These are phyloP conservation scores for Acinonyx jubatus DNA, from an alignment of 2,113 vertebrate genomes.

Conservation along the genomic window DNA sequence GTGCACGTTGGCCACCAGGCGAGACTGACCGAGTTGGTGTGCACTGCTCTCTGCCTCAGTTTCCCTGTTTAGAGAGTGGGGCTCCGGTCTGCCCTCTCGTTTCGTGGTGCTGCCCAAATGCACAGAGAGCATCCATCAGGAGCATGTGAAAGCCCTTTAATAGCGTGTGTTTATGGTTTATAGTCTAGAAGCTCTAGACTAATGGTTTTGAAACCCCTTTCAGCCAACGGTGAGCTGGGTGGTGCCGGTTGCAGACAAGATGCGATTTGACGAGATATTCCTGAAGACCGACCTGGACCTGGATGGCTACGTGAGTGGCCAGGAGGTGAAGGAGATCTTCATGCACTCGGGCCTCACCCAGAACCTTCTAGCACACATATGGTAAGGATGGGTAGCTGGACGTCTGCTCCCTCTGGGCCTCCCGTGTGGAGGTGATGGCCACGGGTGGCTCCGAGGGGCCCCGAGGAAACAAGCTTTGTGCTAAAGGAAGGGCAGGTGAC, in stretches of 20 bases:
- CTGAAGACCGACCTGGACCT: slow-evolving; percentile 95
- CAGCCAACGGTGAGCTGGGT: slow-evolving; percentile 93
- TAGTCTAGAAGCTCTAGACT: background rate
- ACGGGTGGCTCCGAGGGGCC: background rate
- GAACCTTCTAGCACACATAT: slow-evolving; percentile 95
- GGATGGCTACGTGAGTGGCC: slow-evolving; percentile 97
- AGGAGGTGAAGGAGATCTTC: slow-evolving; percentile 98
- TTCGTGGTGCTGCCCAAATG: background rate
- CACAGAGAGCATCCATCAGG: background rate
- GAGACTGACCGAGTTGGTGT: background rate
- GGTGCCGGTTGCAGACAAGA: slow-evolving; percentile 92
- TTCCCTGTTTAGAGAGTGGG: background rate
- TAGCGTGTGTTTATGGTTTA: background rate
- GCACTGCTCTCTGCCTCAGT: background rate
- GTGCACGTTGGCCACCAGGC: rapidly evolving
- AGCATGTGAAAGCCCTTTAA: background rate
- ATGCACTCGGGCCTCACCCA: slow-evolving; percentile 97
- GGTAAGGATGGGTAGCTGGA: slow-evolving; percentile 84
- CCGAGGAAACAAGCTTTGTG: background rate
- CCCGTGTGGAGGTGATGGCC: background rate
- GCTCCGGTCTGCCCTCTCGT: background rate
- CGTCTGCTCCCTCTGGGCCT: background rate
- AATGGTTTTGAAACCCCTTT: slow-evolving; percentile 29
- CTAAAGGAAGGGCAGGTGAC: background rate
- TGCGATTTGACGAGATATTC: slow-evolving; percentile 96